Percentiles rank a stretch among this genome's conserved stretches.
These are phyloP conservation scores for pig (Sus scrofa) DNA, from an alignment of 2,113 vertebrate species.

Conservation along the genomic window DNA sequence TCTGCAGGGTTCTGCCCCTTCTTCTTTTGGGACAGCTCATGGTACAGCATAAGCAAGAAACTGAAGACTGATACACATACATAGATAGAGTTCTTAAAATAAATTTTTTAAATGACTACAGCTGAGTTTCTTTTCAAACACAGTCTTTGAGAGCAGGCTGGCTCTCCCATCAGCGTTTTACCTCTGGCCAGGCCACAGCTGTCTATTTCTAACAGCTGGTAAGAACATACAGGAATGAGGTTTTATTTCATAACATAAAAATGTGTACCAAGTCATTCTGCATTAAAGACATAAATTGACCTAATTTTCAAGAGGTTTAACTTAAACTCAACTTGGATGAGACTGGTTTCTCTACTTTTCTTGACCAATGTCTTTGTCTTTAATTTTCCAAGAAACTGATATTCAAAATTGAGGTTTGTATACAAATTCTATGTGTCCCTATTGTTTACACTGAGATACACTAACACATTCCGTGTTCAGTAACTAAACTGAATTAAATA, in stretches of 20 bases:
- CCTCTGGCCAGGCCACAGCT: conserved; percentile 26
- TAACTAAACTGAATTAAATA: conserved; percentile 5
- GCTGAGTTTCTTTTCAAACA: conserved; percentile 33
- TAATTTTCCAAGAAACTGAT: conserved; percentile 17
- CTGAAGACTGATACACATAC: neutral
- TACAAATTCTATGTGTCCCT: neutral
- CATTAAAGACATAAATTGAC: neutral
- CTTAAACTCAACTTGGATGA: neutral
- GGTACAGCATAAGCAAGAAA: neutral
- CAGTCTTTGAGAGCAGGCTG: neutral
- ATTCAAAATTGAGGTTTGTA: neutral
- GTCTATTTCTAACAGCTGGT: neutral
- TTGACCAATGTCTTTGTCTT: neutral
- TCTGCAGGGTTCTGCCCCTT: neutral
- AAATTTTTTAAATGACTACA: neutral
- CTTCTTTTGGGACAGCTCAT: conserved; percentile 29
- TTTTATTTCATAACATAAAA: conserved; percentile 47
- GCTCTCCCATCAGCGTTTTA: neutral
- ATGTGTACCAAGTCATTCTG: neutral
- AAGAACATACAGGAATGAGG: neutral
- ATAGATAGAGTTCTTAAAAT: neutral
- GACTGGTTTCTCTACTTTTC: neutral
- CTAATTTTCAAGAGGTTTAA: conserved; percentile 46
- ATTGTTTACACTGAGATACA: neutral
- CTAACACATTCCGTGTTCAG: neutral